phyloP scores from a whole-genome alignment of 2,797 vertebrate species.

The Pantherophis vulpinus region DNA sequence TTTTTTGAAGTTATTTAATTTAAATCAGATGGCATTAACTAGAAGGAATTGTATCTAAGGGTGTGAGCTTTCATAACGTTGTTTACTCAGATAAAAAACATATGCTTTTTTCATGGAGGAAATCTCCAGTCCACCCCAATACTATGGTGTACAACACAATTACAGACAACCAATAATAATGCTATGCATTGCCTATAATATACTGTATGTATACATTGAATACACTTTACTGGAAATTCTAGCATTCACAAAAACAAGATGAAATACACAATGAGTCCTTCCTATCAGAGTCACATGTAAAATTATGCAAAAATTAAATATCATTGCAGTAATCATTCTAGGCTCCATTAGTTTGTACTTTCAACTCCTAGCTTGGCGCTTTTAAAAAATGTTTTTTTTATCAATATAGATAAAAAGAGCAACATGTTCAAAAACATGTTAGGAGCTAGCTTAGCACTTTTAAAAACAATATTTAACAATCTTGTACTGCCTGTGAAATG shows the following conservation, averaged over 20 bases:
- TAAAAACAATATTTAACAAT: background rate
- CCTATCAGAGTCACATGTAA: conserved; percentile 1
- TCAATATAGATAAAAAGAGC: too few species aligned
- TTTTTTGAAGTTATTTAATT: conserved; percentile 23
- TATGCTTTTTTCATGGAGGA: background rate
- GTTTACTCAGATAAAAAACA: background rate
- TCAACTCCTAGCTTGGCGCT: background rate
- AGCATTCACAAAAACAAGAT: background rate
- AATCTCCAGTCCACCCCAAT: background rate
- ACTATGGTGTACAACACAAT: background rate
- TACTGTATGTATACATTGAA: background rate
- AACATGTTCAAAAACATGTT: too few species aligned
- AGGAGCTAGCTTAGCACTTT: background rate
- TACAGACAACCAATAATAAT: background rate
- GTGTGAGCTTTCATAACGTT: background rate
- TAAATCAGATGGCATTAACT: conserved; percentile 18
- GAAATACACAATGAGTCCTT: background rate
- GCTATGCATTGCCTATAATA: background rate
- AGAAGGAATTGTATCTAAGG: background rate
- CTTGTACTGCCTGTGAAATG: background rate
- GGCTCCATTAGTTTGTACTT: background rate
- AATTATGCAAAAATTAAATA: background rate
- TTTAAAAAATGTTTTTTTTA: background rate
- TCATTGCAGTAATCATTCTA: background rate
- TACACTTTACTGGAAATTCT: background rate